Base-by-base conservation (phyloP, 2,888 invertebrate genomes). In the Schizaphis graminum region DNA sequence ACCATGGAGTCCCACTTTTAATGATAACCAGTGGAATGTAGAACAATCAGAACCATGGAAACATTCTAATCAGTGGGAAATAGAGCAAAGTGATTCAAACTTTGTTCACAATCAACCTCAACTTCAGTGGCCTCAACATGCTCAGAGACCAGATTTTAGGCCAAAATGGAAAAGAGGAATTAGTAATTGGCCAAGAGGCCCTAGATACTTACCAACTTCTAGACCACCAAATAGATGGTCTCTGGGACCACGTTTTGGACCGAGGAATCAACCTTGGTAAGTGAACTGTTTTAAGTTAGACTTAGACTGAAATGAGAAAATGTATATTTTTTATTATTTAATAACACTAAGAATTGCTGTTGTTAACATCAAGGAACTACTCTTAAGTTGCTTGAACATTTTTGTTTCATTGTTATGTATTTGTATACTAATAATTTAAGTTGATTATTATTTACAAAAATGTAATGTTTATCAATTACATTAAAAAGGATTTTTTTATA, bases 261-360 rank as follows among this genome's bases (percentile, higher is more conserved):
- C 94, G 26, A 94, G 86, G 90, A 94, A 94, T 94, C 86, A 67
- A 86, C 89, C 89, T 94, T 94, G 94, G 94, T 94, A 91, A 94
- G 89, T 90, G 89, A 84, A 90, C 53, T 87, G 61, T 85, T 94
- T 91, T 89, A 86, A 94, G 92, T 92, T 88, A 94, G 56, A 35
- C 57, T 61, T 94, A 85, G 90, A 91, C 94, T 94, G 86, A 94
- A 13, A 41, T 94, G n/a, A 94, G 0, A 86, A 90, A 47, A 61
- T 94, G 94, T 94, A 94, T 91, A 87, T 94, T 91, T 91, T 91
- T 94, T 21, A 47, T 91, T 67, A 91, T 67, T 90, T 53, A 90
- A 86, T 94, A 28, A 47, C 1, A 41, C 35, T 91, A 91, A 91
- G 41, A 91, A 41, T 47, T 94, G n/a, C 57, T 90, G 85, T 93